These are phyloP conservation scores for Dysidea cf. avara DNA, from an alignment of 37 sponge, comb jelly and placozoan genomes.

Conservation along the genomic window DNA sequence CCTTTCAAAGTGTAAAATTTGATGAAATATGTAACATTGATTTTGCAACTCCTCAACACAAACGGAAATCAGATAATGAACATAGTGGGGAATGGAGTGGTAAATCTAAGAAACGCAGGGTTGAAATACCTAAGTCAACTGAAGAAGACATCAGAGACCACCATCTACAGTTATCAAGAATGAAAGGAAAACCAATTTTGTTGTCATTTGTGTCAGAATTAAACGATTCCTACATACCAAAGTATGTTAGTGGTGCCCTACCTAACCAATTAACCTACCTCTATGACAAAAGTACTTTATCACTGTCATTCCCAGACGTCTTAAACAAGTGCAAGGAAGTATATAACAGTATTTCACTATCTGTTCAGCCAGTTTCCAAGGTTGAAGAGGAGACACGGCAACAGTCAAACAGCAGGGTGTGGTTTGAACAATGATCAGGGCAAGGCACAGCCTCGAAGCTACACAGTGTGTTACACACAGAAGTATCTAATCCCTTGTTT, in stretches of 20 bases:
- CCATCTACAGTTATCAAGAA: neutral
- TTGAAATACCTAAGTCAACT: constrained; percentile 2
- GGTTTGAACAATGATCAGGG: constrained; percentile 52
- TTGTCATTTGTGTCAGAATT: constrained; percentile 51
- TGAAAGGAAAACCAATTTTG: constrained; percentile 39
- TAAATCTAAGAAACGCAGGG: neutral
- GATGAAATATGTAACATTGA: constrained; percentile 41
- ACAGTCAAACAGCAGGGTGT: constrained; percentile 35
- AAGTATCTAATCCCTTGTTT: constrained; percentile 28
- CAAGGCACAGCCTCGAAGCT: constrained; percentile 56
- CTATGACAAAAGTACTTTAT: constrained; percentile 9
- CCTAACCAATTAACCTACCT: constrained; percentile 28
- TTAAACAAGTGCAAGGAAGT: constrained; percentile 36
- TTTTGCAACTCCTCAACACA: constrained; percentile 39
- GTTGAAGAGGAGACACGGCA: constrained; percentile 37
- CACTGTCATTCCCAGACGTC: constrained; percentile 20
- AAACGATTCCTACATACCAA: constrained; percentile 12
- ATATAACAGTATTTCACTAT: neutral
- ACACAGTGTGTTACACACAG: constrained; percentile 26
- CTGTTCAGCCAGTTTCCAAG: constrained; percentile 16
- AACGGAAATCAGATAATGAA: constrained; percentile 1
- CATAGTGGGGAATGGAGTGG: neutral
- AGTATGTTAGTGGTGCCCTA: constrained; percentile 8
- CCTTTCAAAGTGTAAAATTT: constrained; percentile 37
- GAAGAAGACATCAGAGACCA: constrained; percentile 15